Conservation (phyloP, 2,888 invertebrate species). For the Mongoloraphidia duomilia region DNA sequence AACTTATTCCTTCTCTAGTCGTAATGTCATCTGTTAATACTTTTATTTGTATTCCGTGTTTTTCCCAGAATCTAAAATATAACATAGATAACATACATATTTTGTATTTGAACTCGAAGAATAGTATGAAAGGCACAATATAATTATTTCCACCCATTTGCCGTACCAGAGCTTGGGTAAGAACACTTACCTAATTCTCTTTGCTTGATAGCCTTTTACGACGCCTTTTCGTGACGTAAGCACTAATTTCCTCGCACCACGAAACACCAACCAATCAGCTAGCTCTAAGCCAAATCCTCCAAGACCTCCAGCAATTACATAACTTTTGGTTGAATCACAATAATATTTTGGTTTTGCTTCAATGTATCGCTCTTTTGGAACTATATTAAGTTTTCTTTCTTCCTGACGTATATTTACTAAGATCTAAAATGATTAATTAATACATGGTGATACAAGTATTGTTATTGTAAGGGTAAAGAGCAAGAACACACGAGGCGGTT, state of each 20-base stretch:
- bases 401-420: background rate
- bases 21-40: conserved; percentile 55
- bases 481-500: too few relatives aligned
- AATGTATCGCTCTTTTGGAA: background rate
- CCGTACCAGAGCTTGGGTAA: too few relatives aligned
- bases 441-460: too few relatives aligned
- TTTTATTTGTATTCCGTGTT: conserved; percentile 46
- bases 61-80: conserved; percentile 41
- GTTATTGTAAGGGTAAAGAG: too few relatives aligned
- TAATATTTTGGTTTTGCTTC: background rate
- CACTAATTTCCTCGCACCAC: conserved; percentile 41
- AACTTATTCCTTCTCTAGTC: conserved; percentile 35
- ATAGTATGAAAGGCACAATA: too few relatives aligned
- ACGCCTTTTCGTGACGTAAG: conserved; percentile 43
- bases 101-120: too few relatives aligned
- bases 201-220: conserved; percentile 39
- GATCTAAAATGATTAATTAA: background rate
- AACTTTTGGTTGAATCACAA: conserved; percentile 16
- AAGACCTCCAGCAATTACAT: conserved; percentile 36
- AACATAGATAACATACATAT: too few relatives aligned
- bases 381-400: background rate
- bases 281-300: conserved; percentile 53
- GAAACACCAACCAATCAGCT: conserved; percentile 40
- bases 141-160: too few relatives aligned
- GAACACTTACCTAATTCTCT: conserved; percentile 1